Percentiles rank a stretch among this genome's conserved stretches.
These are phyloP conservation scores for Limnephilus lunatus DNA, from an alignment of 2,888 invertebrate species.

Conservation along the genomic window DNA sequence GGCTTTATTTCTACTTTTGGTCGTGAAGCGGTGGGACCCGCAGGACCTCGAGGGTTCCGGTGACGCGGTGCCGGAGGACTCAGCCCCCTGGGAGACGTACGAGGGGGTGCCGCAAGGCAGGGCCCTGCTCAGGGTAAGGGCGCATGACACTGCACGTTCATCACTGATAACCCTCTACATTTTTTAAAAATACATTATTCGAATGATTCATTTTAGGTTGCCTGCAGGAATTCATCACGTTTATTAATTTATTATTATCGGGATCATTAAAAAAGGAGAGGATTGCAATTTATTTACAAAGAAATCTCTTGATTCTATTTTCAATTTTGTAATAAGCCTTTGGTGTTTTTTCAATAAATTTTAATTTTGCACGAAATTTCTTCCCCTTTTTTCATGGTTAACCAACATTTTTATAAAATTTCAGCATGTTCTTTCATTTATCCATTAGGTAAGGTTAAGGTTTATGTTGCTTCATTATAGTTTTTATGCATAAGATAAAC, in stretches of 20 bases:
- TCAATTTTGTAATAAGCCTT: not conserved
- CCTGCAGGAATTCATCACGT: conserved; percentile 27
- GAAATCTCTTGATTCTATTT: not conserved
- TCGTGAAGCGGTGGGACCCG: conserved; percentile 46
- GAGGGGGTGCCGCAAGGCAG: conserved; percentile 71
- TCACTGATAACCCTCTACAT: conserved; percentile 31
- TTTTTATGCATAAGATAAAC: not conserved
- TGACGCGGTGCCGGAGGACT: conserved; percentile 67
- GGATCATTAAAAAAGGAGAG: not conserved
- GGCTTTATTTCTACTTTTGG: conserved; percentile 50
- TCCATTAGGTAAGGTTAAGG: not conserved
- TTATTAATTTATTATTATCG: not conserved
- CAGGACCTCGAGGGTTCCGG: conserved; percentile 66
- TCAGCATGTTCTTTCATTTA: not conserved
- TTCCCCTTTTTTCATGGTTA: not conserved
- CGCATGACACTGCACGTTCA: conserved; percentile 46
- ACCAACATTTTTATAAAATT: not conserved
- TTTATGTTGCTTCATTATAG: not conserved
- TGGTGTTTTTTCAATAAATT: not conserved
- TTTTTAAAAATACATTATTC: not conserved
- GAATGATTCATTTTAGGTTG: conserved; percentile 15
- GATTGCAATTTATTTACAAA: not conserved
- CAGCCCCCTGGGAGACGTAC: conserved; percentile 66
- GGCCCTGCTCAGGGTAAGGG: conserved; percentile 68
- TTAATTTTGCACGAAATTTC: not conserved